These are phyloP conservation scores for Diorhabda sublineata DNA, from an alignment of 1,140 invertebrate species.

Conservation along the genomic window DNA sequence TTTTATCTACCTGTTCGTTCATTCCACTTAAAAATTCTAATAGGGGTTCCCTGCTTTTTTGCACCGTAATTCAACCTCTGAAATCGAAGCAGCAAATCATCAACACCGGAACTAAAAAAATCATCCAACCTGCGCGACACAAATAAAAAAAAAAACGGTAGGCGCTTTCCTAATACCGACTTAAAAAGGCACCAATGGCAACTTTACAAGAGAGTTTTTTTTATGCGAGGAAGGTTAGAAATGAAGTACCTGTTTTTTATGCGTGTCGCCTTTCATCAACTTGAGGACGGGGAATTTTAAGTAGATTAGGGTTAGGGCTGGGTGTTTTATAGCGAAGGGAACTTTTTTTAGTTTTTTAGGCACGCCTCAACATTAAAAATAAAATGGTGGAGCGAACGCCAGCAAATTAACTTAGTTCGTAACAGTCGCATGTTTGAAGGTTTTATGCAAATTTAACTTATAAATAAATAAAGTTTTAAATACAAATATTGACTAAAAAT, in stretches of 20 bases:
- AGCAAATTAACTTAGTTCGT: too few species aligned
- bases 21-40: background rate
- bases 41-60: constrained; percentile 20
- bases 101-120: constrained; percentile 27
- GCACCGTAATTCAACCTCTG: constrained; percentile 24
- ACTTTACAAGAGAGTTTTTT: constrained; percentile 18
- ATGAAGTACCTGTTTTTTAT: constrained; percentile 19
- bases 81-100: constrained; percentile 17
- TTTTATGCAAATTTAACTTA: too few species aligned
- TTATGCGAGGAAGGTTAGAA: constrained; percentile 13
- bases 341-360: constrained; percentile 32
- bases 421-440: too few species aligned
- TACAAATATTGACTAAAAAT: too few species aligned
- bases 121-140: constrained; percentile 18
- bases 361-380: constrained; percentile 15
- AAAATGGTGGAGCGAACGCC: constrained; percentile 23
- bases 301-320: constrained; percentile 19
- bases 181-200: constrained; percentile 22
- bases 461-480: too few species aligned
- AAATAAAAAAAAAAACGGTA: constrained; percentile 29
- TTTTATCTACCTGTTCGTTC: background rate
- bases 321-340: constrained; percentile 23
- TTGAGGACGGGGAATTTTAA: constrained; percentile 7
- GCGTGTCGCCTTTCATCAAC: constrained; percentile 13
- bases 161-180: constrained; percentile 23